phyloP scores from a whole-genome alignment of 1,140 invertebrate genomes.

The Phenacoccus solenopsis region DNA sequence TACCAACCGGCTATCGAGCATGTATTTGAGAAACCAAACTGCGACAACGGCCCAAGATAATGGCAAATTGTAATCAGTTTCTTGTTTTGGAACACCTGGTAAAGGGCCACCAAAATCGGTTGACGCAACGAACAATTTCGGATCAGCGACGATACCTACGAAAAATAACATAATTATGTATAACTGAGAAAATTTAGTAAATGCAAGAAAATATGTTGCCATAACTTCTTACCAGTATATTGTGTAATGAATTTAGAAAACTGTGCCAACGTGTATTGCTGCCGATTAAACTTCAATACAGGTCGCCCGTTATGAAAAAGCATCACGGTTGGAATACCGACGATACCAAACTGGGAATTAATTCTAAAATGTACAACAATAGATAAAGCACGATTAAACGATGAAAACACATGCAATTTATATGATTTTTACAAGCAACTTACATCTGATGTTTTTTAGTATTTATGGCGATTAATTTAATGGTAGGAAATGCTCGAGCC shows the following conservation, averaged over 20 bases:
- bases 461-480: conserved; percentile 82
- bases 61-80: conserved; percentile 13
- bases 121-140: neutral
- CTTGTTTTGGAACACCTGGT: conserved; percentile 8
- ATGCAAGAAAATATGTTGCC: neutral
- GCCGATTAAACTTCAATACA: conserved; percentile 73
- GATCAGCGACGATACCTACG: neutral
- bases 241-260: conserved; percentile 71
- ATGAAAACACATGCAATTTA: conserved; percentile 12
- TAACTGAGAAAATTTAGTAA: neutral
- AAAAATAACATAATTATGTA: neutral
- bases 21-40: neutral
- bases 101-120: conserved; percentile 5
- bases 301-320: conserved; percentile 85
- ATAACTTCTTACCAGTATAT: conserved; percentile 45
- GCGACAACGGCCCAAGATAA: neutral
- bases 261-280: conserved; percentile 61
- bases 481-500: conserved; percentile 64
- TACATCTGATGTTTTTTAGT: conserved; percentile 67
- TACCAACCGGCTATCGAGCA: neutral
- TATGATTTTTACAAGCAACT: conserved; percentile 22
- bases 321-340: conserved; percentile 83
- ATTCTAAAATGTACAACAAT: conserved; percentile 40
- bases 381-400: neutral
- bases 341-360: conserved; percentile 84